Evolutionary conservation across 2,797 vertebrate genomes (phyloP).

Genomic region (Anolis apletophallus): DNA sequence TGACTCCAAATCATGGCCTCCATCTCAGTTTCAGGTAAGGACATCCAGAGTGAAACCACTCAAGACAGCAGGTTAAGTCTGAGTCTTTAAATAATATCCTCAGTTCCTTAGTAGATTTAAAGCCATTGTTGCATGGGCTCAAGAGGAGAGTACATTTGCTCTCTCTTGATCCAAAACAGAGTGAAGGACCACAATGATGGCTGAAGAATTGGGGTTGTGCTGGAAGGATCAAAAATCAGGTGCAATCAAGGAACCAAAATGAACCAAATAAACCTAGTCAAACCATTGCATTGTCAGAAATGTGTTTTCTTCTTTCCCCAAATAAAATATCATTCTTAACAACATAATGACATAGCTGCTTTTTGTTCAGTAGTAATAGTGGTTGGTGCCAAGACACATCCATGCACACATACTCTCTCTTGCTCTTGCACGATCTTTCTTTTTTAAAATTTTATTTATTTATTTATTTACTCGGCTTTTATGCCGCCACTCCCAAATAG

Average conservation of each 20-base stretch:
- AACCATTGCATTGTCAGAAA: not conserved
- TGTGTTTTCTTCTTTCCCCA: not conserved
- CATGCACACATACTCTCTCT: not conserved
- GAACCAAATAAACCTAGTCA: not conserved
- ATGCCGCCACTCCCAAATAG: no score
- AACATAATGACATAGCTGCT: not conserved
- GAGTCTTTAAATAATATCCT: not conserved
- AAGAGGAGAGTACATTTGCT: not conserved
- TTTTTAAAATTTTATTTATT: no score
- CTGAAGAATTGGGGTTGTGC: not conserved
- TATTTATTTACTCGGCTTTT: no score
- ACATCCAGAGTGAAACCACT: accelerated
- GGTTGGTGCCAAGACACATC: not conserved
- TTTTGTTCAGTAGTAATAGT: not conserved
- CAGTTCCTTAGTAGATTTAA: not conserved
- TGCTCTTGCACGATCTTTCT: not conserved
- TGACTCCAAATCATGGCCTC: conserved; percentile 93
- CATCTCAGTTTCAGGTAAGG: conserved; percentile 96
- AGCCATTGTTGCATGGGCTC: not conserved
- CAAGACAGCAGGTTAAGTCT: accelerated
- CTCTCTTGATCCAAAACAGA: not conserved
- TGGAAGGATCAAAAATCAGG: not conserved
- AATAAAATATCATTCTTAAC: not conserved
- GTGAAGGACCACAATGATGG: no score
- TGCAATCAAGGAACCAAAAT: not conserved